Conservation (phyloP, 53 echinoderm and acorn worm genomes). For the Hippasteria phrygiana region DNA sequence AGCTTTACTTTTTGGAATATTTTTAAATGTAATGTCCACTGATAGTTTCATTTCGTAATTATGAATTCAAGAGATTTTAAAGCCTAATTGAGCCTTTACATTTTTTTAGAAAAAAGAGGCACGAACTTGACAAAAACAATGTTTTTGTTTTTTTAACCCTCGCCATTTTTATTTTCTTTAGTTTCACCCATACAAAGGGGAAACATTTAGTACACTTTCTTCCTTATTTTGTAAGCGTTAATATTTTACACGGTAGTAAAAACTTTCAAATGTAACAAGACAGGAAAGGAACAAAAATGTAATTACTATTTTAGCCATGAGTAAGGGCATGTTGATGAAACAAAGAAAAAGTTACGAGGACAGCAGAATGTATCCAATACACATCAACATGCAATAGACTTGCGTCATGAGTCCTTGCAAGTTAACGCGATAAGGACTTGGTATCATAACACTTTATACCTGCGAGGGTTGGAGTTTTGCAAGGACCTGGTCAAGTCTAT, state of each 20-base stretch:
- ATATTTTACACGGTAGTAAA: conserved; percentile 45
- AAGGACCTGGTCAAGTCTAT: too few species aligned
- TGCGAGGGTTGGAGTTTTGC: too few species aligned
- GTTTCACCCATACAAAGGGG: not conserved
- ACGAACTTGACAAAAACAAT: not conserved
- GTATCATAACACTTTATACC: too few species aligned
- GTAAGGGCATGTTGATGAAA: conserved; percentile 6
- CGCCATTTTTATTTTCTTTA: conserved; percentile 25
- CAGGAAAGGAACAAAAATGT: conserved; percentile 1
- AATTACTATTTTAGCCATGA: not conserved
- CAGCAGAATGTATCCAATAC: not conserved
- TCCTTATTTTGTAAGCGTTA: not conserved
- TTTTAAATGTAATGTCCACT: too few species aligned
- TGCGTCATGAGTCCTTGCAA: not conserved
- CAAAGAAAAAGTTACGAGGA: conserved; percentile 1
- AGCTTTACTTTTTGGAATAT: too few species aligned
- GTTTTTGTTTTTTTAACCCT: not conserved
- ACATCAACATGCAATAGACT: not conserved
- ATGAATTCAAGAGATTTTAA: too few species aligned
- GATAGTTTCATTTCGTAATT: too few species aligned
- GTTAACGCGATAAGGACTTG: too few species aligned
- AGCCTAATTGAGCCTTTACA: too few species aligned
- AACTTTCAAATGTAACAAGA: conserved; percentile 23
- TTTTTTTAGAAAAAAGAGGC: too few species aligned
- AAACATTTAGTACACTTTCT: conserved; percentile 32